Evolutionary conservation across 1,140 invertebrate species (phyloP).

Genomic region (Teleopsis dalmanni): DNA sequence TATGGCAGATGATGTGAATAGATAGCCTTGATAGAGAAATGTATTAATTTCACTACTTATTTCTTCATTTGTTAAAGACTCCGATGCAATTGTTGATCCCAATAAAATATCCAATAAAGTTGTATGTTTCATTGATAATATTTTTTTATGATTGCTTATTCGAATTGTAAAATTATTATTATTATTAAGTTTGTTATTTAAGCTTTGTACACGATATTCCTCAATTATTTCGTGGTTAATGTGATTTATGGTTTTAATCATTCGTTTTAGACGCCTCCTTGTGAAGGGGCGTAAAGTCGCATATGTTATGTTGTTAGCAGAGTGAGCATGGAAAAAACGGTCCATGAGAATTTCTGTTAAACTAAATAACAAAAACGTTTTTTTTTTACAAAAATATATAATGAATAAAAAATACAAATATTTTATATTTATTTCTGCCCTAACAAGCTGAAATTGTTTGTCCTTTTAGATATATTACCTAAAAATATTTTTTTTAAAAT

Average conservation of each 20-base stretch:
- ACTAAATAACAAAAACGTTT: background rate
- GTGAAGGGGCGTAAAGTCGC: background rate
- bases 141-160: background rate
- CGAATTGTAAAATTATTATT: background rate
- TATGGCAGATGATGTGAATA: conserved; percentile 50
- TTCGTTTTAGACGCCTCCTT: conserved; percentile 39
- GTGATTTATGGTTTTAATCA: conserved; percentile 50
- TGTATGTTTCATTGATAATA: background rate
- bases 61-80: conserved; percentile 53
- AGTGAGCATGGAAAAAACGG: background rate
- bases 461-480: too few species aligned
- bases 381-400: too few species aligned
- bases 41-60: conserved; percentile 67
- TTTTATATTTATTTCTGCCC: too few species aligned
- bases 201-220: background rate
- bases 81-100: conserved; percentile 51
- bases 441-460: too few species aligned
- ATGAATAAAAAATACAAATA: too few species aligned
- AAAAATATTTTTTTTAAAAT: too few species aligned
- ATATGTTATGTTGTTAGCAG: conserved; percentile 2
- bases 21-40: conserved; percentile 64
- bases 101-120: conserved; percentile 70
- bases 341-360: background rate
- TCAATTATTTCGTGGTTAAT: conserved; percentile 32
- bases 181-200: background rate